phyloP scores from a whole-genome alignment of 2,888 invertebrate species.

The Dilophus febrilis region DNA sequence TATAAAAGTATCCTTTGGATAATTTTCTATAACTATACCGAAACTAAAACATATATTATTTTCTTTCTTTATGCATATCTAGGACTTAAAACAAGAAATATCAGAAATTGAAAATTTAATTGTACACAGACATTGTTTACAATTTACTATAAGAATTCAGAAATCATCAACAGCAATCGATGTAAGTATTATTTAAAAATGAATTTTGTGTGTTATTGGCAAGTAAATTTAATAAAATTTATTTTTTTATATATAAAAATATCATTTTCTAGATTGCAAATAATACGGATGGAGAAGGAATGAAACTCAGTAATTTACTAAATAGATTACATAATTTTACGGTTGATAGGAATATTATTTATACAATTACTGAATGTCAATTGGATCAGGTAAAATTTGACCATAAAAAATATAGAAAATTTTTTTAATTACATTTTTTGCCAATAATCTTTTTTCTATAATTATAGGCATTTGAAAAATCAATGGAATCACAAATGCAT shows the following conservation, averaged over 20 bases:
- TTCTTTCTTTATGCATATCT: slow-evolving; percentile 2
- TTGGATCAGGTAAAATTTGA: slow-evolving; percentile 21
- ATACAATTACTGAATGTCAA: slow-evolving; percentile 23
- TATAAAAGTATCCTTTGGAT: no score
- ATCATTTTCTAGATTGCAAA: background rate
- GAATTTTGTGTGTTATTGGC: background rate
- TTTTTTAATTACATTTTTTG: background rate
- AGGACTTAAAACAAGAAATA: slow-evolving; percentile 19
- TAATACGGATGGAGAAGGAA: slow-evolving; percentile 4
- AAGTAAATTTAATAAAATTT: no score
- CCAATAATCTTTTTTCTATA: background rate
- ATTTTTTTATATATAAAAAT: no score
- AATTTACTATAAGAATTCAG: slow-evolving; percentile 21
- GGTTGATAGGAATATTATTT: slow-evolving; percentile 15
- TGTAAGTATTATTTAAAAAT: slow-evolving; percentile 1
- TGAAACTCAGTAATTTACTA: slow-evolving; percentile 13
- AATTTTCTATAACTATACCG: no score
- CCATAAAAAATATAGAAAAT: background rate
- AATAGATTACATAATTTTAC: slow-evolving; percentile 15
- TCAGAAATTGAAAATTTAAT: slow-evolving; percentile 20
- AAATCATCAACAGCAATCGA: background rate
- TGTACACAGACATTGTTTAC: slow-evolving; percentile 22
- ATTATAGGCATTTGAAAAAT: slow-evolving; percentile 2
- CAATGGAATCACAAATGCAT: slow-evolving; percentile 1
- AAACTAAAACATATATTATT: no score